Evolutionary conservation across 2,797 vertebrate species (phyloP).

Genomic region (Botia kubotai): DNA sequence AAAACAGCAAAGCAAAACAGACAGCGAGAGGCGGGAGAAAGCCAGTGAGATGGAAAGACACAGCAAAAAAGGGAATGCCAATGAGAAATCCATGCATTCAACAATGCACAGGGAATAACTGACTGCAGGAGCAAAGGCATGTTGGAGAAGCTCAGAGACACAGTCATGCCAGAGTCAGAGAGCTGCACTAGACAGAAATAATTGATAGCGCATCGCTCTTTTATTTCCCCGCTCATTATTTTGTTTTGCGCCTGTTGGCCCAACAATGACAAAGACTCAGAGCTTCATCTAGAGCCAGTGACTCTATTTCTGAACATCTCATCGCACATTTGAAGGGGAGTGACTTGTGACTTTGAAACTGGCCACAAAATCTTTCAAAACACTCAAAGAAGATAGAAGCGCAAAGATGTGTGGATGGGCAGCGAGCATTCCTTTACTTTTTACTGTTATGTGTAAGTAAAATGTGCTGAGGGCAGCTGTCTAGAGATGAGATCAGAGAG

Average conservation of each 20-base stretch:
- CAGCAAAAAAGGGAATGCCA: conserved; percentile 14
- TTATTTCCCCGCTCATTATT: conserved; percentile 52
- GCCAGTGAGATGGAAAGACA: neutral
- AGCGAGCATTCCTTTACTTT: conserved; percentile 14
- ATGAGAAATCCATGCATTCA: conserved; percentile 1
- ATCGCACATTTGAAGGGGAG: neutral
- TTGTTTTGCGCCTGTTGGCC: conserved; percentile 30
- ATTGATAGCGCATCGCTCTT: conserved; percentile 49
- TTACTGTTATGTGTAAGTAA: neutral
- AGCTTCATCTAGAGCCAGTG: neutral
- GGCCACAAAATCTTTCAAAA: neutral
- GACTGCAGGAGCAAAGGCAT: conserved; percentile 7
- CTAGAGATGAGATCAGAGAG: conserved; percentile 10
- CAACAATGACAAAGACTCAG: neutral
- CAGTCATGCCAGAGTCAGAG: conserved; percentile 39
- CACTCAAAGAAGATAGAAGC: conserved; percentile 14
- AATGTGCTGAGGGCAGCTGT: neutral
- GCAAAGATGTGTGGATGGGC: conserved; percentile 13
- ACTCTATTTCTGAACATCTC: conserved; percentile 2
- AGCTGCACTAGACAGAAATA: conserved; percentile 48
- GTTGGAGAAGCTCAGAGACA: conserved; percentile 27
- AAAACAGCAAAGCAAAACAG: conserved; percentile 27
- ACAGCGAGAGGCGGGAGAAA: neutral
- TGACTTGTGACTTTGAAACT: conserved; percentile 27
- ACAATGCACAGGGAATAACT: conserved; percentile 41